Base-by-base conservation (phyloP, 2,888 invertebrate species). In the Latrodectus elegans region DNA sequence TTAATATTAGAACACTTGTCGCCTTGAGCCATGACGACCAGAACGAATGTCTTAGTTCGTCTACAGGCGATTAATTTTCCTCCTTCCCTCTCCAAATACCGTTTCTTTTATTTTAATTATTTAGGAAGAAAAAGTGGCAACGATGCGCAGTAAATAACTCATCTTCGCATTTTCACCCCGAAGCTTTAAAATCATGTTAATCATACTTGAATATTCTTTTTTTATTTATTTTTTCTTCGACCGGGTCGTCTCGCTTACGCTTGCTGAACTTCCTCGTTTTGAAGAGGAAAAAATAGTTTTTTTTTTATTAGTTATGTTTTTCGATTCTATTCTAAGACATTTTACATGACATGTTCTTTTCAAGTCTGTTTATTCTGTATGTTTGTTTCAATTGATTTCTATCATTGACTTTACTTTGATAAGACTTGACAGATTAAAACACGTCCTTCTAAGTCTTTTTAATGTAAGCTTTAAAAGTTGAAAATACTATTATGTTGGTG, bases 211-310 rank as follows among this genome's bases (percentile, higher is more conserved):
- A 4, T 38, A 38, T 52, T 74, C 15, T 74, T 26, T 55, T 15
- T 75, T 75, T 15, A 52, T 52, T 38, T 17, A 12, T 67, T 77
- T 77, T 26, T 53, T 53, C 11, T 53, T 77, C 53, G 55, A 26
- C 60, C 53, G 60, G 49, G 12, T 49, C 64, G 68, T 68, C 67
- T 53, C 68, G 68, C 68, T 77, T 68, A 53, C 26, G 77, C 77
- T 68, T 68, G 26, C 9, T 53, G 67, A 67, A 77, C 77, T 77
- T 77, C 77, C 77, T 67, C 53, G 77, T 68, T 60, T 60, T n/a
- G n/a, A 60, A 60, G n/a, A 60, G n/a, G n/a, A n/a, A 60, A 60
- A 38, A 38, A 38, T 38, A 38, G 38, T 38, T 38, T 38, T 38
- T 38, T 38, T 38, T 38, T 38, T 38, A 38, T 38, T 38, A 38